These are phyloP conservation scores for Apotomis turbidana DNA, from an alignment of 2,888 invertebrate genomes.

Conservation along the genomic window DNA sequence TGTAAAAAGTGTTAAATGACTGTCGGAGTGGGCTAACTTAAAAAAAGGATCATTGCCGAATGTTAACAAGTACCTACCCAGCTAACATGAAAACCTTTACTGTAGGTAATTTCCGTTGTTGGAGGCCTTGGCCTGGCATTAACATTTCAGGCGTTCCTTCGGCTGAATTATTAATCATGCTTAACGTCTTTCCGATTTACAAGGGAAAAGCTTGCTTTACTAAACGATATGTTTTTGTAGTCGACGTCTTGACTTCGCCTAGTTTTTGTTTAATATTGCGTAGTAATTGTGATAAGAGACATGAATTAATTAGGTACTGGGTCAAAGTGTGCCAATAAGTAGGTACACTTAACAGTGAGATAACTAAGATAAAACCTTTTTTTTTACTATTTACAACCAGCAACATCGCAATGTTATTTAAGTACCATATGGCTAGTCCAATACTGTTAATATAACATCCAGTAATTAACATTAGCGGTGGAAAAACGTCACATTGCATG, in stretches of 20 bases:
- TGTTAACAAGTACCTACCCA: too few species aligned
- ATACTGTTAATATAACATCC: not conserved
- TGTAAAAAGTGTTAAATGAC: too few species aligned
- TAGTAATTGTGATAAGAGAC: not conserved
- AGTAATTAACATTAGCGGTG: not conserved
- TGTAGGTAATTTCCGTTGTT: not conserved
- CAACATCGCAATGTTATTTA: too few species aligned
- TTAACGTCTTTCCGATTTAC: conserved; percentile 22
- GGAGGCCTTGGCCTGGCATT: conserved; percentile 13
- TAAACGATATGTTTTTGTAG: conserved; percentile 9
- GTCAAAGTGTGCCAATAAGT: too few species aligned
- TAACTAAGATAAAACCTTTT: too few species aligned
- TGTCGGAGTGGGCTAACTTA: too few species aligned
- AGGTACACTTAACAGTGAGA: too few species aligned
- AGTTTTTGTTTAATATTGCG: not conserved
- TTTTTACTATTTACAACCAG: too few species aligned
- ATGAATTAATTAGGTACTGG: too few species aligned
- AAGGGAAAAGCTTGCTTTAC: conserved; percentile 11
- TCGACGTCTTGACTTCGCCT: not conserved
- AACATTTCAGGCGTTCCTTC: conserved; percentile 10
- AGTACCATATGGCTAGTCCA: too few species aligned
- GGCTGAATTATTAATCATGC: conserved; percentile 16
- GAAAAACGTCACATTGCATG: not conserved
- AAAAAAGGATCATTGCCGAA: too few species aligned
- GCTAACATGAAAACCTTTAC: not conserved